Percentiles rank a stretch among this genome's conserved stretches.
These are phyloP conservation scores for Sesia bembeciformis DNA, from an alignment of 2,888 invertebrate species.

Conservation along the genomic window DNA sequence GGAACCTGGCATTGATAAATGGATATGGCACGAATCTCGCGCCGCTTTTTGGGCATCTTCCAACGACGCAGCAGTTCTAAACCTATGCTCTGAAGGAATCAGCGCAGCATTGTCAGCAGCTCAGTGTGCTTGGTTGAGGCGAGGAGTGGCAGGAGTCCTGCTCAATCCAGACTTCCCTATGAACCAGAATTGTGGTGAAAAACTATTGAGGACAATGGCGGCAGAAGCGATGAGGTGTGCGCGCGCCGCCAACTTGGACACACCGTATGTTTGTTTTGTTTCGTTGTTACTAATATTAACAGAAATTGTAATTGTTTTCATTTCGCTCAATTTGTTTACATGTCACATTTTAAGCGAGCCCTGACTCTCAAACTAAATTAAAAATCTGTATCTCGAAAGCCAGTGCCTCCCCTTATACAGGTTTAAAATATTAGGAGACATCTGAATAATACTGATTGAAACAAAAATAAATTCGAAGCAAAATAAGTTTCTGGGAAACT, in stretches of 20 bases:
- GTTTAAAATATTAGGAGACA: no score
- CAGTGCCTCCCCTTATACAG: no score
- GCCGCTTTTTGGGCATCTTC: slow-evolving; percentile 32
- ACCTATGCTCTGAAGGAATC: slow-evolving; percentile 46
- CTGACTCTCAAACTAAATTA: no score
- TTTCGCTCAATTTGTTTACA: background rate
- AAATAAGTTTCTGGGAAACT: no score
- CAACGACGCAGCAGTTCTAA: slow-evolving; percentile 38
- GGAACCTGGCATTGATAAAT: slow-evolving; percentile 22
- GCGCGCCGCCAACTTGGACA: slow-evolving; percentile 32
- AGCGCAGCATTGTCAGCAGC: slow-evolving; percentile 34
- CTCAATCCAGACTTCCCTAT: slow-evolving; percentile 38
- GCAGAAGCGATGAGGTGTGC: slow-evolving; percentile 45
- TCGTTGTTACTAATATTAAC: no score
- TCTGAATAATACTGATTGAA: no score
- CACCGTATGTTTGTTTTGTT: slow-evolving; percentile 34
- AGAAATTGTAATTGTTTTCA: no score
- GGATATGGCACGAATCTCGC: slow-evolving; percentile 41
- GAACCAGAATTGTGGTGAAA: slow-evolving; percentile 32
- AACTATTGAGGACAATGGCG: slow-evolving; percentile 37
- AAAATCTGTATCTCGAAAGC: no score
- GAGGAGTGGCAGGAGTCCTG: slow-evolving; percentile 44
- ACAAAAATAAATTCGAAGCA: no score
- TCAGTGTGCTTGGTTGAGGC: slow-evolving; percentile 49
- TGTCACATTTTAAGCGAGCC: no score